A percentile compares a stretch with the other conserved stretches of the same genome.
phyloP scores from a whole-genome alignment of 2,797 vertebrate species.

The Heteromormyrus szaboi region DNA sequence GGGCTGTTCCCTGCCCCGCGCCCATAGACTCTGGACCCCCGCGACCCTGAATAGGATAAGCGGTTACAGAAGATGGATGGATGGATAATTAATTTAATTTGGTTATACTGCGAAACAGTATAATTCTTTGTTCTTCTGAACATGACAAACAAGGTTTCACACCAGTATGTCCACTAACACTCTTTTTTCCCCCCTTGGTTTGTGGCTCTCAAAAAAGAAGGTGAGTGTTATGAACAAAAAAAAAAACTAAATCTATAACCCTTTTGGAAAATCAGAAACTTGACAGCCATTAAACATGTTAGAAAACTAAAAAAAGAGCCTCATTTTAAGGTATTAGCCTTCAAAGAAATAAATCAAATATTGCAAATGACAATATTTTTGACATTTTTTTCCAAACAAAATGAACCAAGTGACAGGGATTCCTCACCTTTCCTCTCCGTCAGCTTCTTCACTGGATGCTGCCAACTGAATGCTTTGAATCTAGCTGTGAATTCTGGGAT shows the following conservation, averaged over 20 bases:
- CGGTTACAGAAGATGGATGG: not conserved
- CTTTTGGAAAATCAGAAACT: not conserved
- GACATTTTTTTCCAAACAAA: not conserved
- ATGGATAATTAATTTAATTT: not conserved
- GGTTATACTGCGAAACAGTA: not conserved
- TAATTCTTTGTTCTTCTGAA: not conserved
- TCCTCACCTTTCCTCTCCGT: not conserved
- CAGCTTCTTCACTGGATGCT: not conserved
- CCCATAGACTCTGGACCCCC: not conserved
- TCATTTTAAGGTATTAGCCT: not conserved
- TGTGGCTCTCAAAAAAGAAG: not conserved
- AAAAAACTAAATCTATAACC: not conserved
- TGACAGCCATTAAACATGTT: not conserved
- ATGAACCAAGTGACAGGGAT: not conserved
- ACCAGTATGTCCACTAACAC: not conserved
- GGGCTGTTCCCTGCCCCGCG: not conserved
- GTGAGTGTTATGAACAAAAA: not conserved
- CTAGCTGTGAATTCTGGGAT: not conserved
- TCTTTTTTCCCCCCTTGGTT: not conserved
- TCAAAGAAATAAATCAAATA: not conserved
- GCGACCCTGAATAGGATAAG: not conserved
- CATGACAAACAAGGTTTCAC: not conserved
- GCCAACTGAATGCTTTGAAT: not conserved
- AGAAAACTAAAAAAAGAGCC: not conserved
- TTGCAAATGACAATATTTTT: not conserved